Evolutionary conservation across 1,140 invertebrate genomes (phyloP).

Genomic region (Diachasmimorpha longicaudata): DNA sequence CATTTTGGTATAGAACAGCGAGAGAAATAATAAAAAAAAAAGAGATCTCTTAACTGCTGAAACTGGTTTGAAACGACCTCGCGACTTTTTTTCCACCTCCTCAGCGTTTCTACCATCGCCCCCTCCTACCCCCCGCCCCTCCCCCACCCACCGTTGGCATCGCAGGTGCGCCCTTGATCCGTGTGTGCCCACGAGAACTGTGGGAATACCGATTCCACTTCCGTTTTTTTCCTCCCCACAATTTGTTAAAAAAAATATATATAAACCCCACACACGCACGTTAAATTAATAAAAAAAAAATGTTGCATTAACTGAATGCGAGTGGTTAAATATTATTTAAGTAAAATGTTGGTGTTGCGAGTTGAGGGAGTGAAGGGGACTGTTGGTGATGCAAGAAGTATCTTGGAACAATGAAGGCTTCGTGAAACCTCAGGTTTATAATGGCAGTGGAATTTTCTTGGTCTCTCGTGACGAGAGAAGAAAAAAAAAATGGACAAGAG

Average conservation of each 20-base stretch:
- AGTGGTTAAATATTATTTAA: not conserved
- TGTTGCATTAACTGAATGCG: not conserved
- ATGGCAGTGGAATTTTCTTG: not conserved
- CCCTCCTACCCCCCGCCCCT: constrained; percentile 9
- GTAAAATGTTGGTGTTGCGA: too few relatives aligned
- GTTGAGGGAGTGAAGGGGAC: not conserved
- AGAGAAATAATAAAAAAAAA: constrained; percentile 9
- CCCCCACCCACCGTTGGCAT: not conserved
- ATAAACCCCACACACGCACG: not conserved
- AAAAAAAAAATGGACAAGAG: not conserved
- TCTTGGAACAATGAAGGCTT: not conserved
- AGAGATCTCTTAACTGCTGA: constrained; percentile 23
- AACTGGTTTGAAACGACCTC: constrained; percentile 31
- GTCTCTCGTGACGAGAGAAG: not conserved
- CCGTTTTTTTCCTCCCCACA: constrained; percentile 9
- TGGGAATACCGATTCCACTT: constrained; percentile 25
- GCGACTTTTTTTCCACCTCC: constrained; percentile 25
- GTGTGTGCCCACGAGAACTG: constrained; percentile 2
- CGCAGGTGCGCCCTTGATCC: constrained; percentile 23
- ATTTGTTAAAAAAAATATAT: not conserved
- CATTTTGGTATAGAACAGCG: not conserved
- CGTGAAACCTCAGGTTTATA: not conserved
- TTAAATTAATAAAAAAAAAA: not conserved
- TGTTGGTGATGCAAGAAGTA: constrained; percentile 14
- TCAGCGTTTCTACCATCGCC: constrained; percentile 8